phyloP scores from a whole-genome alignment of 2,888 invertebrate genomes.

The Gymnosoma rotundatum region DNA sequence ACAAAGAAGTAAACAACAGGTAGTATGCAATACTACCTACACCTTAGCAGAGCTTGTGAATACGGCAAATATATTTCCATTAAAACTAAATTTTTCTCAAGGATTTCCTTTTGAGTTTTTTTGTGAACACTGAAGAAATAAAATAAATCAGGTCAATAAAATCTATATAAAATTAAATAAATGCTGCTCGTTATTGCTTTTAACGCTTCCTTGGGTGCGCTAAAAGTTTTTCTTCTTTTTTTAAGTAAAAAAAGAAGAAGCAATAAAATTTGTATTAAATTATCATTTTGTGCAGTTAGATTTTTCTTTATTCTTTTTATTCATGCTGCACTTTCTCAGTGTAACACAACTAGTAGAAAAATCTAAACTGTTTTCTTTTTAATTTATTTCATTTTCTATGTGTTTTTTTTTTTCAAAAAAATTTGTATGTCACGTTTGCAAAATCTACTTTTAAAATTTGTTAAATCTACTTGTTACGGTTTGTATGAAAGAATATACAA shows the following conservation, averaged over 20 bases:
- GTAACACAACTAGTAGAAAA: slow-evolving; percentile 5
- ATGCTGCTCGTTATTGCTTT: slow-evolving; percentile 1
- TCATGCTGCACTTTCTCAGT: not conserved
- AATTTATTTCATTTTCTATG: slow-evolving; percentile 1
- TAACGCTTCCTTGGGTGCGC: not conserved
- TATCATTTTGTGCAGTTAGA: slow-evolving; percentile 7
- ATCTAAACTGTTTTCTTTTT: slow-evolving; percentile 13
- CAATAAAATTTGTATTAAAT: slow-evolving; percentile 19
- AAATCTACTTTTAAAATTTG: slow-evolving; percentile 49
- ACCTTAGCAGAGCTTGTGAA: no score
- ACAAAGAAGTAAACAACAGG: no score
- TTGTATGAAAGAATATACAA: slow-evolving; percentile 23
- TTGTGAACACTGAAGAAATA: not conserved
- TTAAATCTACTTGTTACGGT: slow-evolving; percentile 24
- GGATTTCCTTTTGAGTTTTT: slow-evolving; percentile 15
- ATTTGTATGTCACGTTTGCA: slow-evolving; percentile 55
- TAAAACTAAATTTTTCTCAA: slow-evolving; percentile 27
- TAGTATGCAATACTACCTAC: no score
- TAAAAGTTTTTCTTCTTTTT: not conserved
- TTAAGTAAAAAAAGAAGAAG: no score
- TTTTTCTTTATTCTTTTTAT: slow-evolving; percentile 12
- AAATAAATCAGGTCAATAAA: slow-evolving; percentile 57
- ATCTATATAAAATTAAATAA: slow-evolving; percentile 48
- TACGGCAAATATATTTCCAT: slow-evolving; percentile 20
- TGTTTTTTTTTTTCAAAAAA: slow-evolving; percentile 29